A percentile compares a stretch with the other conserved stretches of the same genome.
Evolutionary conservation across 2,888 invertebrate genomes (phyloP).

Genomic region (Oscheius sp.): DNA sequence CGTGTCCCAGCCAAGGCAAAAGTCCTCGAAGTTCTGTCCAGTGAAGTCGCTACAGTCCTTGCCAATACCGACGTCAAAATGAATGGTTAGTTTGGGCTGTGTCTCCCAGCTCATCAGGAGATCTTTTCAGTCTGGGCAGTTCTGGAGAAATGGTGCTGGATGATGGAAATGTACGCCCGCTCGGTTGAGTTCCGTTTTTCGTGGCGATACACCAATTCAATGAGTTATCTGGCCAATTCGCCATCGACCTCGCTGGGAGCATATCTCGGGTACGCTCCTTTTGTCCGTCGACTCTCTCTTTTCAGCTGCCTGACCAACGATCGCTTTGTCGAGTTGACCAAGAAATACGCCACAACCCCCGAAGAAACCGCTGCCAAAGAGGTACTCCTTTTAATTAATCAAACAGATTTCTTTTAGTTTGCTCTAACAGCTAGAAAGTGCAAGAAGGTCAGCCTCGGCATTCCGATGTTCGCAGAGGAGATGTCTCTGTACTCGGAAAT

Average conservation of each 20-base stretch:
- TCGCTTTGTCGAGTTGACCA: conserved; percentile 39
- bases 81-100: conserved; percentile 16
- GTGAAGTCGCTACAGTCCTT: conserved; percentile 16
- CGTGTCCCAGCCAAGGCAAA: not conserved
- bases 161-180: conserved; percentile 44
- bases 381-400: no score
- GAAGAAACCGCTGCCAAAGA: conserved; percentile 12
- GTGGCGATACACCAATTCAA: conserved; percentile 46
- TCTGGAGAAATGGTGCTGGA: conserved; percentile 57
- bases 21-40: conserved; percentile 2
- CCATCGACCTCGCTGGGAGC: conserved; percentile 38
- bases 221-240: conserved; percentile 37
- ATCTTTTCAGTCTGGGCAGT: conserved; percentile 42
- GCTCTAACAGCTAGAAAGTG: not conserved
- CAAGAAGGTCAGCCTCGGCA: no score
- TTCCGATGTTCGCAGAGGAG: not conserved
- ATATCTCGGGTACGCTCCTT: not conserved
- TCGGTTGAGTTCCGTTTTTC: conserved; percentile 22
- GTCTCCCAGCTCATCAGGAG: not conserved
- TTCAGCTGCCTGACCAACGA: conserved; percentile 35
- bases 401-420: not conserved
- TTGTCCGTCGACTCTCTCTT: conserved; percentile 11
- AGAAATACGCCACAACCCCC: conserved; percentile 17
- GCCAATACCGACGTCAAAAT: conserved; percentile 17
- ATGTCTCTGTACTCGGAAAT: conserved; percentile 20